Percentiles rank a stretch among this genome's conserved stretches.
Conservation (phyloP, 2,797 vertebrate genomes). For the Premnoplex brunnescens region DNA sequence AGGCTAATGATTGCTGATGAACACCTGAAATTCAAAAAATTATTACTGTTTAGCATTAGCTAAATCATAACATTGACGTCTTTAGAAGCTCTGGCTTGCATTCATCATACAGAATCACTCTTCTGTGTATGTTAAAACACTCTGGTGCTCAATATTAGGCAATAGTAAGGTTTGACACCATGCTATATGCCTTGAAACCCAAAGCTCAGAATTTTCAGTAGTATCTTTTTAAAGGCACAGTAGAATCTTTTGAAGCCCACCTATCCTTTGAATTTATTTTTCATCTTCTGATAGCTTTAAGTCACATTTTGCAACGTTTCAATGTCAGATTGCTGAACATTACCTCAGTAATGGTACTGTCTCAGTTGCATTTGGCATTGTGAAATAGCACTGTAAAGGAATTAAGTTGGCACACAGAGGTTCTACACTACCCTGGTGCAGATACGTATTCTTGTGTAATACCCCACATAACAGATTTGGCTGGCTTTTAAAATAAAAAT, state of each 20-base stretch:
- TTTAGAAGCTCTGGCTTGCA: not conserved
- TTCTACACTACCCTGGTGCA: not conserved
- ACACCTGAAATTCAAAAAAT: not conserved
- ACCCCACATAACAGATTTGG: not conserved
- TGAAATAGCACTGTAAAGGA: not conserved
- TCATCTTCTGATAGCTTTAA: not conserved
- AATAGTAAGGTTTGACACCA: not conserved
- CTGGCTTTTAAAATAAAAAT: not conserved
- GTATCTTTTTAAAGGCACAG: not conserved
- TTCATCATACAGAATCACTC: not conserved
- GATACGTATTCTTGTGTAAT: not conserved
- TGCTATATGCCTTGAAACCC: not conserved
- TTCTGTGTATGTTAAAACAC: not conserved
- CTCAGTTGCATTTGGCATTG: not conserved
- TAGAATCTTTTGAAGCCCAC: not conserved
- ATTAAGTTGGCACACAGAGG: not conserved
- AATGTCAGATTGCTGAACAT: rapidly evolving
- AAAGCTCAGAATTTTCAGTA: not conserved
- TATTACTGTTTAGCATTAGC: not conserved
- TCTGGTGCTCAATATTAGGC: not conserved
- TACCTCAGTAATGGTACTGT: not conserved
- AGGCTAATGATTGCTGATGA: not conserved
- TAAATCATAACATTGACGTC: not conserved
- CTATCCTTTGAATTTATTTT: not conserved
- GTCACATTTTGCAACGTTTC: not conserved